Percentiles rank a stretch among this genome's conserved stretches.
Evolutionary conservation across 2,797 vertebrate species (phyloP).

Genomic region (Cossypha heuglini): DNA sequence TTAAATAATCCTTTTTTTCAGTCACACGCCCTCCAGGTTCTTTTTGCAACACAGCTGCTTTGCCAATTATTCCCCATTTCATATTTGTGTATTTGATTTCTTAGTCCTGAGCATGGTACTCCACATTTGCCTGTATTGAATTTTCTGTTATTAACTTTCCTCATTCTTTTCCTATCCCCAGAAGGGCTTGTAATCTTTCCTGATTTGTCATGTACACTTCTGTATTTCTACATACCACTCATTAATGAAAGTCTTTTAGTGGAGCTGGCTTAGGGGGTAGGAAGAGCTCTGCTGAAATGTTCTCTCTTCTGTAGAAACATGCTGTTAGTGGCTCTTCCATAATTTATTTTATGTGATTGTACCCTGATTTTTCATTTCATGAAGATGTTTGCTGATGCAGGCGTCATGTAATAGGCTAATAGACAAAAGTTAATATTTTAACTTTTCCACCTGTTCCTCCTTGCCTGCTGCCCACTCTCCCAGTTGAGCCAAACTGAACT

Average conservation of each 20-base stretch:
- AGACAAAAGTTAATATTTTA: not conserved
- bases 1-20: not conserved
- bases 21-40: not conserved
- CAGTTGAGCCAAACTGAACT: not conserved
- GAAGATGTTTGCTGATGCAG: not conserved
- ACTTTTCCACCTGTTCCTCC: fast-evolving
- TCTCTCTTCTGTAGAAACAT: not conserved
- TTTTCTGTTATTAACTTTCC: slow-evolving; percentile 10
- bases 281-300: not conserved
- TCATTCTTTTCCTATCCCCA: not conserved
- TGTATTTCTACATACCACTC: not conserved
- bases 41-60: not conserved
- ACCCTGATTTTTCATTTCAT: not conserved
- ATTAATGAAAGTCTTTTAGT: not conserved
- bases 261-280: not conserved
- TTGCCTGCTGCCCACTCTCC: not conserved
- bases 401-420: not conserved
- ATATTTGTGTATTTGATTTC: slow-evolving; percentile 30
- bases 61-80: slow-evolving; percentile 14
- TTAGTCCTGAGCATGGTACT: not conserved
- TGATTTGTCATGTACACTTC: not conserved
- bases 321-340: not conserved
- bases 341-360: not conserved
- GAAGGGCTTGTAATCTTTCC: not conserved
- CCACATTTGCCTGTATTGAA: slow-evolving; percentile 3